Base-by-base conservation (phyloP, 1,140 invertebrate genomes). In the Berghia stephanieae region DNA sequence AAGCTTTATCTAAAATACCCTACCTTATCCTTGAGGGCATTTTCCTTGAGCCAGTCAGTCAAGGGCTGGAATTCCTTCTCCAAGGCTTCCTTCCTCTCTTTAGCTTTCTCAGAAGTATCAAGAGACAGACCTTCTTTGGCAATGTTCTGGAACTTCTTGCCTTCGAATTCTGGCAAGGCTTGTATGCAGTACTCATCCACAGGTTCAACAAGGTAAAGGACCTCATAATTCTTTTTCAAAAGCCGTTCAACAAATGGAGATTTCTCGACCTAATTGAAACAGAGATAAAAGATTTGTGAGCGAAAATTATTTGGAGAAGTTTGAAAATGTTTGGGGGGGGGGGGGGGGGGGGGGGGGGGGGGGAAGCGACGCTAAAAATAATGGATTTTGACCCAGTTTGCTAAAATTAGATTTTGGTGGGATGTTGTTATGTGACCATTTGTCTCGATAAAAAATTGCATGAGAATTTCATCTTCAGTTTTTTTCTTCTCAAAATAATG, bases 141-240 rank as follows among this genome's bases (percentile, higher is more conserved):
- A 43, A 99, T 96, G 87, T 99, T 99, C 90, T 99, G 97, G 94
- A 99, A 98, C 89, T 99, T 99, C 91, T 99, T 98, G 40, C 96
- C 96, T 85, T 99, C 98, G 90, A 97, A 99, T 90, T 99, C 98
- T n/a, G 98, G 97, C 83, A 99, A 90, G 10, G 96, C 94, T 57
- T 97, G 97, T 75, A 99, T 95, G 80, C 95, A 94, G 90, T 99
- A 99, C 90, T 99, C 98, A 91, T 99, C 98, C 46, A 99, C 96
- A 71, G 98, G 96, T 90, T 99, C 98, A 1, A 94, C 94, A 18
- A 99, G 90, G 86, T 96, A 99, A 18, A 99, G 88, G 60, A 99
- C 97, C 92, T 99, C 98, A 88, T 96, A 99, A 16, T 97, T 98
- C 86, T 96, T 97, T 87, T 95, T 95, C 80, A 98, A 89, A 13